These are phyloP conservation scores for Syndactyla subalaris DNA, from an alignment of 2,797 vertebrate species.

Conservation along the genomic window DNA sequence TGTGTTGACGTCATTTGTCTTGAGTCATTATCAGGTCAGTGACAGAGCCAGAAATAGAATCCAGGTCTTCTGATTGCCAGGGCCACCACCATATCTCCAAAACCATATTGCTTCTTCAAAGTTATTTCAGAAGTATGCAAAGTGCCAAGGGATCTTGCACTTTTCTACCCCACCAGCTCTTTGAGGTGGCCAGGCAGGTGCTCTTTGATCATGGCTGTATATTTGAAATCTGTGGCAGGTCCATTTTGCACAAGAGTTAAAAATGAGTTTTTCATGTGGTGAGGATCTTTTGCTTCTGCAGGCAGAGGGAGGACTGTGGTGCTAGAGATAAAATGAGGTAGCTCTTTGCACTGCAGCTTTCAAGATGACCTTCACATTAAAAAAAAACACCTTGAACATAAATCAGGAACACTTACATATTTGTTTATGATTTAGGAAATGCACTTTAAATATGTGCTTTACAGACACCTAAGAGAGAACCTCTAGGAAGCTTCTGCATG, in stretches of 20 bases:
- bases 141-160: not conserved
- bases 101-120: not conserved
- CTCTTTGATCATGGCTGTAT: not conserved
- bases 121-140: not conserved
- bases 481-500: not conserved
- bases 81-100: not conserved
- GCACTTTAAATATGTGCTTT: not conserved
- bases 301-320: not conserved
- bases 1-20: not conserved
- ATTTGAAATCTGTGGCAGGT: not conserved
- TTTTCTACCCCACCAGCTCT: not conserved
- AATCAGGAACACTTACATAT: not conserved
- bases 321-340: not conserved
- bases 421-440: constrained; percentile 14
- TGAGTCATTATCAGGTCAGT: not conserved
- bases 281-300: not conserved
- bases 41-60: constrained; percentile 9
- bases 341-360: not conserved
- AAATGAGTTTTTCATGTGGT: not conserved
- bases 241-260: not conserved
- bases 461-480: not conserved
- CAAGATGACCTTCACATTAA: constrained; percentile 24
- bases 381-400: not conserved
- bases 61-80: not conserved
- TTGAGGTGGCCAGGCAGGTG: not conserved